Base-by-base conservation (phyloP, 2,888 invertebrate species). In the Kuschelorhynchus macadamiae region DNA sequence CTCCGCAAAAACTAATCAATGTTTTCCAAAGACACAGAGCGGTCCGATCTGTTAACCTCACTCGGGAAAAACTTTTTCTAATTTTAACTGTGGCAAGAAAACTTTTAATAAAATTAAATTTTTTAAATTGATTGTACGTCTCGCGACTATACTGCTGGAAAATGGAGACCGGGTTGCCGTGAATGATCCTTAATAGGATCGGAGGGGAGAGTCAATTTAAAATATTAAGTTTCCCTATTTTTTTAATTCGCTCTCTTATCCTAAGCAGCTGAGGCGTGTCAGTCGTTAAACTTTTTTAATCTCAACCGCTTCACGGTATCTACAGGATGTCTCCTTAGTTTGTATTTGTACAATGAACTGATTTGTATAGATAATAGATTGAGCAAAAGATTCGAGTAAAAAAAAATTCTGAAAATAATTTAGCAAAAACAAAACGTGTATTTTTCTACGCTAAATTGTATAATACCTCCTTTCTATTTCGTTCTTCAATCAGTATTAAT, bases 71-170 rank as follows among this genome's bases (percentile, higher is more conserved):
- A 67, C 49, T 57, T 69, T 69, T 69, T 61, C 56, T 65, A 69
- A 65, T 69, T 69, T 69, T 65, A 65, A 65, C 60, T 53, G 68
- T 57, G 59, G 44, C 64, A 53, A 39, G 57, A 53, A 55, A 65
- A 69, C 60, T 65, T 69, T 69, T 61, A 60, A 65, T 69, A 69
- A 69, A 69, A 69, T 69, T 69, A 56, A 61, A 69, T 65, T 69
- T 69, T 69, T 69, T 39, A 63, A 56, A 57, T 61, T 56, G 62
- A 63, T 67, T 60, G 53, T 36, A 33, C 62, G 47, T 33, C 18
- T 46, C 21, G 60, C 39, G 66, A 52, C 59, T 46, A 46, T 33
- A 25, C 25, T 5, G 25, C n/a, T n/a, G 42, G 36, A 55, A 53
- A 53, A 44, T 21, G 9, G 39, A 56, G 32, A 33, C 33, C 50